Conservation (phyloP, 1,140 invertebrate species). For the Dolichoris vasculosae region DNA sequence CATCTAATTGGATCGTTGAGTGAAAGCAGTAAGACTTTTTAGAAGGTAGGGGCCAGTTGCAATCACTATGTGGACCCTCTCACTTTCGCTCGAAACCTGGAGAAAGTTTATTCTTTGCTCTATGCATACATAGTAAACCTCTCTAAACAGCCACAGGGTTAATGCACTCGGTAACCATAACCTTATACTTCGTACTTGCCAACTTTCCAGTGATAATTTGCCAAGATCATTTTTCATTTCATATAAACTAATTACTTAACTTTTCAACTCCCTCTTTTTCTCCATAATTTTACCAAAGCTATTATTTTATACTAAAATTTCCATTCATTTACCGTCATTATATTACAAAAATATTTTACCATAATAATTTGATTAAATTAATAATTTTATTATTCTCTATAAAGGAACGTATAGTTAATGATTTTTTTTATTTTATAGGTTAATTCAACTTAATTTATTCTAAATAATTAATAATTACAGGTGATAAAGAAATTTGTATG, state of each 20-base stretch:
- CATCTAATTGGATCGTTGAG: slow-evolving; percentile 57
- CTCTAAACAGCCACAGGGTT: slow-evolving; percentile 63
- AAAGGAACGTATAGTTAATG: too few species aligned
- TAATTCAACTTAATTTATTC: too few species aligned
- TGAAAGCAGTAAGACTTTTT: slow-evolving; percentile 58
- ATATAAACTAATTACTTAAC: background rate
- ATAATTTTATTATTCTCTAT: too few species aligned
- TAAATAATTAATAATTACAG: too few species aligned
- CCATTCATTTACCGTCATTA: background rate
- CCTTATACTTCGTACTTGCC: slow-evolving; percentile 54
- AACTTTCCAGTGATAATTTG: slow-evolving; percentile 55
- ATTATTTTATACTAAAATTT: background rate
- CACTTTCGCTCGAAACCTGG: slow-evolving; percentile 70
- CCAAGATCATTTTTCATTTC: background rate
- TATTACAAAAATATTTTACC: too few species aligned
- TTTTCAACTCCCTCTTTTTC: background rate
- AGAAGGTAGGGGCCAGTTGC: slow-evolving; percentile 53
- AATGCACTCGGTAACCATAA: slow-evolving; percentile 72
- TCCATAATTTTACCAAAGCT: background rate
- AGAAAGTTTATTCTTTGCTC: slow-evolving; percentile 67
- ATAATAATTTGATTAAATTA: too few species aligned
- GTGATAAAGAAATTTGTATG: too few species aligned
- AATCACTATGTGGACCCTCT: slow-evolving; percentile 62
- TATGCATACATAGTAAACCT: slow-evolving; percentile 65
- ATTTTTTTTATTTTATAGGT: too few species aligned